Evolutionary conservation across 2,888 invertebrate species (phyloP).

Genomic region (Agriopis marginaria): DNA sequence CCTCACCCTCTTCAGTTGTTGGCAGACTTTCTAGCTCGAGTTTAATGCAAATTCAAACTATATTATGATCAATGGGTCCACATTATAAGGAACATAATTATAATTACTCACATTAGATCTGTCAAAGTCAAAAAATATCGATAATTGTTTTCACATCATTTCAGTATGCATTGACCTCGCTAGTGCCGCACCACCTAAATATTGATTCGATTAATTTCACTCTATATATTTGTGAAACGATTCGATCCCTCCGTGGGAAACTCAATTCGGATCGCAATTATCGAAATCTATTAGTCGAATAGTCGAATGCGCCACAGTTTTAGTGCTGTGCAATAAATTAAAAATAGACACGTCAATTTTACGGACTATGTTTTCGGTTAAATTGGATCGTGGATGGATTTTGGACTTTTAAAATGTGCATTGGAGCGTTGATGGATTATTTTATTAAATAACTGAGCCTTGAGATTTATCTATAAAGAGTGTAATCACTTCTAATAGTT

Average conservation of each 20-base stretch:
- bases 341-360: constrained; percentile 61
- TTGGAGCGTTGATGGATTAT: constrained; percentile 42
- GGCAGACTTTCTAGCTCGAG: no score
- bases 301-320: constrained; percentile 41
- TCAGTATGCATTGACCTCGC: constrained; percentile 32
- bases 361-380: constrained; percentile 49
- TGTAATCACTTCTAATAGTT: no score
- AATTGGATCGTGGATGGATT: constrained; percentile 17
- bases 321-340: constrained; percentile 58
- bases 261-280: constrained; percentile 65
- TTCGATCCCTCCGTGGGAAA: constrained; percentile 59
- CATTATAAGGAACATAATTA: no score
- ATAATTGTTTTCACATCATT: constrained; percentile 39
- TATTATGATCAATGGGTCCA: no score
- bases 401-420: constrained; percentile 44
- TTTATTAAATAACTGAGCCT: constrained; percentile 22
- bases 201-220: constrained; percentile 66
- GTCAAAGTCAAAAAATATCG: constrained; percentile 22
- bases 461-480: background rate
- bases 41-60: no score
- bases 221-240: constrained; percentile 61
- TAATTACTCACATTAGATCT: background rate
- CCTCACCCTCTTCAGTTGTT: no score
- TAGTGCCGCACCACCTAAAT: constrained; percentile 54
- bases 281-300: constrained; percentile 63